Conservation (phyloP, 2,888 invertebrate species). For the Allacma fusca region DNA sequence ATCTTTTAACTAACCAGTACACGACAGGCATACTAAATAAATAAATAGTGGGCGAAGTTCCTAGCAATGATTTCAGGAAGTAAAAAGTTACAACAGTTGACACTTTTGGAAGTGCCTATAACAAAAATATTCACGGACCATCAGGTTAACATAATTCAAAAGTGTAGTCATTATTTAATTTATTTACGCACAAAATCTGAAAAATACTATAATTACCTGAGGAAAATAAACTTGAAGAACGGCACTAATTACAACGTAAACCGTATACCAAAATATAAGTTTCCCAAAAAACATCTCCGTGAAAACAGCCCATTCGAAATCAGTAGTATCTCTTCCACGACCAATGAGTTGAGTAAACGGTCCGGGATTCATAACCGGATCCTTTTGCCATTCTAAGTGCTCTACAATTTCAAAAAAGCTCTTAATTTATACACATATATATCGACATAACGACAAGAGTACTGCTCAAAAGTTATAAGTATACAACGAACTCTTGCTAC, state of each 20-base stretch:
- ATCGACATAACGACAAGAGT: neutral
- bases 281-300: conserved; percentile 34
- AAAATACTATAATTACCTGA: conserved; percentile 48
- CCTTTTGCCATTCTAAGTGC: conserved; percentile 44
- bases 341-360: conserved; percentile 68
- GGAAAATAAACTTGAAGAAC: conserved; percentile 33
- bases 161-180: too few species aligned
- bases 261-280: conserved; percentile 49
- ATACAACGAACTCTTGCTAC: too few species aligned
- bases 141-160: too few species aligned
- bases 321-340: conserved; percentile 72
- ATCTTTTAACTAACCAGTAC: conserved; percentile 67
- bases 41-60: conserved; percentile 67
- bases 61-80: conserved; percentile 67
- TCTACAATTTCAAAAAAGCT: neutral
- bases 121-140: too few species aligned
- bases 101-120: neutral
- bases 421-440: neutral
- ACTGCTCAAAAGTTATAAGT: neutral
- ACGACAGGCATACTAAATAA: conserved; percentile 70
- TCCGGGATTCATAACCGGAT: conserved; percentile 66
- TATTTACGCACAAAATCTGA: too few species aligned
- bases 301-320: conserved; percentile 75
- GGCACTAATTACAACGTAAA: conserved; percentile 42
- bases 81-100: conserved; percentile 65